These are phyloP conservation scores for Pseudorasbora parva DNA, from an alignment of 2,113 vertebrate species.

Conservation along the genomic window DNA sequence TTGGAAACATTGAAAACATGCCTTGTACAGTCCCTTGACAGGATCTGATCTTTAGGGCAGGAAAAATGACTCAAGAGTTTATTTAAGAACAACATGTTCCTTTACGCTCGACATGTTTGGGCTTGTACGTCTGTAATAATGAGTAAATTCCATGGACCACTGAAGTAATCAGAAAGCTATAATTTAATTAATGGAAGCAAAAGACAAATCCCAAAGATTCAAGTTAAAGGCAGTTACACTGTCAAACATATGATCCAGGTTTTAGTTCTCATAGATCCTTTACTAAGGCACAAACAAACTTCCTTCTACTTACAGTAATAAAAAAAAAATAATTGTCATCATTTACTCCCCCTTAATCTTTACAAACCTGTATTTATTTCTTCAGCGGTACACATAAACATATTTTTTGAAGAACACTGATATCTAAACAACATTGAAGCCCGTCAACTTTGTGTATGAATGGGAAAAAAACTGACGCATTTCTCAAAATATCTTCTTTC, in stretches of 20 bases:
- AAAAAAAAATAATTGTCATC: too few species aligned
- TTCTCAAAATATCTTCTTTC: neutral
- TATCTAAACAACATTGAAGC: too few species aligned
- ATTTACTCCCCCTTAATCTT: too few species aligned
- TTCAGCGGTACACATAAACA: too few species aligned
- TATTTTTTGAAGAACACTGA: too few species aligned
- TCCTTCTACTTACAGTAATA: neutral
- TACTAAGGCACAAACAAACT: neutral
- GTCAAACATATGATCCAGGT: neutral
- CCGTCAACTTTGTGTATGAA: neutral
- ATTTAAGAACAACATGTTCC: constrained; percentile 50
- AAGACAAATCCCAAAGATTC: neutral
- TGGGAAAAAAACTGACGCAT: neutral
- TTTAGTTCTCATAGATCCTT: neutral
- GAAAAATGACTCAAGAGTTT: constrained; percentile 54
- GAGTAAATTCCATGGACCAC: constrained; percentile 23
- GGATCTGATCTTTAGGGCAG: neutral
- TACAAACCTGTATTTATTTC: too few species aligned
- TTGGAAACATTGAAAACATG: constrained; percentile 17
- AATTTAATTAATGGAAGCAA: neutral
- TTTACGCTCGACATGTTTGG: constrained; percentile 61
- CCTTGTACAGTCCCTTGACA: neutral
- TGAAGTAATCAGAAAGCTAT: neutral
- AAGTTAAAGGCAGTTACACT: neutral
- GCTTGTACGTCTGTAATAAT: constrained; percentile 49